Evolutionary conservation across 2,797 vertebrate species (phyloP).

Genomic region (Tiaroga cobitis): DNA sequence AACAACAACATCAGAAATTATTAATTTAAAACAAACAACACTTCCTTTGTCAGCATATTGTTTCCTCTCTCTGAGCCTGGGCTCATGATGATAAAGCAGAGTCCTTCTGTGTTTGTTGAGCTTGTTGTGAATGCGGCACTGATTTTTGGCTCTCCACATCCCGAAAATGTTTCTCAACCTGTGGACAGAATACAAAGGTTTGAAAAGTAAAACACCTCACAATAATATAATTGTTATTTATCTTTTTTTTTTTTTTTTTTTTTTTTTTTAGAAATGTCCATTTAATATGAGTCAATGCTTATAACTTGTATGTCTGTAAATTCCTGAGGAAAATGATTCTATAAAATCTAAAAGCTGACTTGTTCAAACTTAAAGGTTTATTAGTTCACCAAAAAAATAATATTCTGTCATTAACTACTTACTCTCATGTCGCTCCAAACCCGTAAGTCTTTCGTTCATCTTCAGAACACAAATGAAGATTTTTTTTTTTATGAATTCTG

Average conservation of each 20-base stretch:
- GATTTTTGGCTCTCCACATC: slow-evolving; percentile 87
- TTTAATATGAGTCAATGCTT: not conserved
- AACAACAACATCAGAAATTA: slow-evolving; percentile 27
- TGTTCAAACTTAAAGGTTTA: not conserved
- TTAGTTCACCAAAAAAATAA: too few relatives aligned
- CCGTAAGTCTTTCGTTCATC: too few relatives aligned
- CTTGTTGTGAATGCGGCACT: slow-evolving; percentile 81
- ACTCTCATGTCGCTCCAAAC: too few relatives aligned
- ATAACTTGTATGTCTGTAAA: too few relatives aligned
- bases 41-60: slow-evolving; percentile 28
- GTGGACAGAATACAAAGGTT: slow-evolving; percentile 2
- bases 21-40: slow-evolving; percentile 39
- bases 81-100: slow-evolving; percentile 86
- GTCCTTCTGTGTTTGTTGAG: slow-evolving; percentile 90
- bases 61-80: slow-evolving; percentile 19
- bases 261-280: too few relatives aligned
- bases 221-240: not conserved
- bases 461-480: too few relatives aligned
- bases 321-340: not conserved
- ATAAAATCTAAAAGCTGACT: not conserved
- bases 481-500: too few relatives aligned
- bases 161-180: slow-evolving; percentile 90
- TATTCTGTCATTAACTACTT: too few relatives aligned
- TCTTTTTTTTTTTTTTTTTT: too few relatives aligned
- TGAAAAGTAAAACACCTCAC: not conserved